A percentile compares a stretch with the other conserved stretches of the same genome.
Evolutionary conservation across 1,140 invertebrate species (phyloP).

Genomic region (Drosophila teissieri): DNA sequence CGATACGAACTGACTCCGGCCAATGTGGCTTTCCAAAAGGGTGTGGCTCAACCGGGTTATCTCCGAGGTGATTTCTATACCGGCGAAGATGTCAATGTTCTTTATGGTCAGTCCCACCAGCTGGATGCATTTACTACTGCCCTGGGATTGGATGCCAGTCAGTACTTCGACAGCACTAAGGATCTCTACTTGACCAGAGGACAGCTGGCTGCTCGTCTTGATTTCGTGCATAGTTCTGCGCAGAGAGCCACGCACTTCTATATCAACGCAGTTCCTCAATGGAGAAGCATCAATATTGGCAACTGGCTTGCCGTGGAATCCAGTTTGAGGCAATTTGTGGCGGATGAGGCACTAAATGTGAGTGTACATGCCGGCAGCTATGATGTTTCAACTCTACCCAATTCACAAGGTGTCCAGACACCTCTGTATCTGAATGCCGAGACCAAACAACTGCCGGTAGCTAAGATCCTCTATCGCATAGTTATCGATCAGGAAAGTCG

Average conservation of each 20-base stretch:
- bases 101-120: conserved; percentile 62
- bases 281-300: conserved; percentile 87
- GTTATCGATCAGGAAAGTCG: conserved; percentile 85
- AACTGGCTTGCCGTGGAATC: conserved; percentile 87
- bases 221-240: conserved; percentile 87
- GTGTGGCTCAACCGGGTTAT: conserved; percentile 69
- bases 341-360: conserved; percentile 76
- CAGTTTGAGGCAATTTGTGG: conserved; percentile 83
- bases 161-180: conserved; percentile 73
- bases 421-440: conserved; percentile 85
- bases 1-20: conserved; percentile 59
- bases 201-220: conserved; percentile 88
- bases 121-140: conserved; percentile 28
- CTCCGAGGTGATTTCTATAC: conserved; percentile 62
- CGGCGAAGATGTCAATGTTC: conserved; percentile 60
- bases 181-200: conserved; percentile 86
- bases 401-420: conserved; percentile 80
- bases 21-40: conserved; percentile 62
- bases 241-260: conserved; percentile 88
- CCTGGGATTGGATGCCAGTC: conserved; percentile 53
- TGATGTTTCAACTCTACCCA: conserved; percentile 85
- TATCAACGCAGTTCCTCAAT: conserved; percentile 87
- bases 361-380: conserved; percentile 86
- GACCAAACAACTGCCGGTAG: conserved; percentile 85
- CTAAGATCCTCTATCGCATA: conserved; percentile 86